phyloP scores from a whole-genome alignment of 2,888 invertebrate genomes.

The Bugulina stolonifera region DNA sequence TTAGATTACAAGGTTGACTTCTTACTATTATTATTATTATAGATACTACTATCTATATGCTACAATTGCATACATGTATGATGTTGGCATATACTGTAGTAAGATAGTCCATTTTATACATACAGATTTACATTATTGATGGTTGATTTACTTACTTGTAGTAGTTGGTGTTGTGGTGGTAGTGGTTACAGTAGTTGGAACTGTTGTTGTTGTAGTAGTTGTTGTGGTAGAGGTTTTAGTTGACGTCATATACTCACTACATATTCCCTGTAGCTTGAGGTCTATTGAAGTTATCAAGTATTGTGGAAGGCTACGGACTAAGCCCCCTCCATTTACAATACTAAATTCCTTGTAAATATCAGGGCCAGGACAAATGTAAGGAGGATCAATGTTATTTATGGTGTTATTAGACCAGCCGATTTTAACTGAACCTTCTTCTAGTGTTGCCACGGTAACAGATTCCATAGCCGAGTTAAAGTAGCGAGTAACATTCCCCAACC shows the following conservation, averaged over 20 bases:
- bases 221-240: neutral
- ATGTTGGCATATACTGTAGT: too few relatives aligned
- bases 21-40: too few relatives aligned
- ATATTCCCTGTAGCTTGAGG: slow-evolving; percentile 14
- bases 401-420: slow-evolving; percentile 22
- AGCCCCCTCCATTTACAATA: neutral
- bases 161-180: slow-evolving; percentile 9
- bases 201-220: neutral
- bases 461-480: neutral
- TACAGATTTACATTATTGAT: too few relatives aligned
- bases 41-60: too few relatives aligned
- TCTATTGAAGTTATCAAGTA: slow-evolving; percentile 10
- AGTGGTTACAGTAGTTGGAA: neutral
- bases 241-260: slow-evolving; percentile 5
- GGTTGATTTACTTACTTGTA: slow-evolving; percentile 16
- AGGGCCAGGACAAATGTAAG: neutral
- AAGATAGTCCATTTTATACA: too few relatives aligned
- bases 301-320: neutral
- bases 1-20: too few relatives aligned
- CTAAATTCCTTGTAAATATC: neutral
- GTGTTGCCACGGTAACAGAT: neutral
- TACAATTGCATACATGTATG: too few relatives aligned
- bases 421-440: neutral
- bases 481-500: slow-evolving; percentile 9
- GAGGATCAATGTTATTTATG: slow-evolving; percentile 12